phyloP scores from a whole-genome alignment of 2,888 invertebrate species.

The Melikaiella ostensackeni region DNA sequence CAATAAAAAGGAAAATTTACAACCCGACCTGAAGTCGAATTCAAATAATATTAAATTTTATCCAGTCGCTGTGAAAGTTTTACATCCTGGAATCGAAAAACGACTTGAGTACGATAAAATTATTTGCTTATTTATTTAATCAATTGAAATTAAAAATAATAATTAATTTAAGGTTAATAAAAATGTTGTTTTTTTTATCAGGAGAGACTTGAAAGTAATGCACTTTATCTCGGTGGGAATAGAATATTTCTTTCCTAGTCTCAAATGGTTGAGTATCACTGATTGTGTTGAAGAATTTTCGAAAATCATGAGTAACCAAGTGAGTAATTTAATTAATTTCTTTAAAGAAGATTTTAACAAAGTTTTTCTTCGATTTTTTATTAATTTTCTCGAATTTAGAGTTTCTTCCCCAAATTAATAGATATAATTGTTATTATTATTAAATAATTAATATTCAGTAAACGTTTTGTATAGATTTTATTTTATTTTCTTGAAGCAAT shows the following conservation, averaged over 20 bases:
- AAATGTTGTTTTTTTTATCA: constrained; percentile 41
- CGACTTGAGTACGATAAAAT: constrained; percentile 61
- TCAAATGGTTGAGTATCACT: constrained; percentile 77
- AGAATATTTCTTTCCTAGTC: constrained; percentile 69
- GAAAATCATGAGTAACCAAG: constrained; percentile 76
- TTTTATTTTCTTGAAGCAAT: no score
- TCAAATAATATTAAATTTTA: constrained; percentile 49
- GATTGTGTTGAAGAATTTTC: constrained; percentile 78
- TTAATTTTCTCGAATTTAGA: no score
- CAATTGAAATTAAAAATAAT: no score
- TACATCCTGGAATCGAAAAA: constrained; percentile 76
- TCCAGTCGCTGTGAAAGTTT: constrained; percentile 75
- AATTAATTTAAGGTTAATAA: no score
- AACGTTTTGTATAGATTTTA: background rate
- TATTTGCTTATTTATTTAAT: background rate
- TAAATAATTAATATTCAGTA: no score
- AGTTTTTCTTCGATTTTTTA: no score
- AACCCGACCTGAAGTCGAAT: no score
- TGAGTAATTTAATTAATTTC: constrained; percentile 50
- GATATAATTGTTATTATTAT: no score
- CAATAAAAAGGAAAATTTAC: no score
- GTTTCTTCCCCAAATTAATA: no score
- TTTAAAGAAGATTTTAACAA: background rate
- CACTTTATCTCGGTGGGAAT: constrained; percentile 64
- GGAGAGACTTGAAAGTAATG: constrained; percentile 76